Percentiles rank a stretch among this genome's conserved stretches.
phyloP scores from a whole-genome alignment of 2,113 vertebrate genomes.

The Aegotheles bennettii region DNA sequence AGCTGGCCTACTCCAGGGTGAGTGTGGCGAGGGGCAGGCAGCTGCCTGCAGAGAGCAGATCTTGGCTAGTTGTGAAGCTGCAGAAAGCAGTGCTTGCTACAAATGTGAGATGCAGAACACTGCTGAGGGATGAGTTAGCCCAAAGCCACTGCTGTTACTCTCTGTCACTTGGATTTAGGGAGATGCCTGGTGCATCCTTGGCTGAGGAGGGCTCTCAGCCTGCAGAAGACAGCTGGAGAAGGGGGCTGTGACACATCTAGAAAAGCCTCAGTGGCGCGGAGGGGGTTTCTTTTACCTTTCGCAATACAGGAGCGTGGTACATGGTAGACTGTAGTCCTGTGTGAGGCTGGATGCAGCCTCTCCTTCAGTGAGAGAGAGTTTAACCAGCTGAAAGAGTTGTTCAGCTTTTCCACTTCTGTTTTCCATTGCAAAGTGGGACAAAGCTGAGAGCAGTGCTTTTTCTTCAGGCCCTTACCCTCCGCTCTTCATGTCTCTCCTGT shows the following conservation, averaged over 20 bases:
- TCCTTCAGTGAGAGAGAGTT: background rate
- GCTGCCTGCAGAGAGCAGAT: background rate
- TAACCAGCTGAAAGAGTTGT: background rate
- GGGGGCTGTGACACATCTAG: background rate
- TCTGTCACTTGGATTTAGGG: background rate
- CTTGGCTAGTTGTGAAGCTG: background rate
- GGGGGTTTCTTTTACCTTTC: background rate
- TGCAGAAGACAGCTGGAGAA: background rate
- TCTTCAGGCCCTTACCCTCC: background rate
- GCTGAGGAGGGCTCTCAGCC: background rate
- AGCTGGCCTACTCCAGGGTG: slow-evolving; percentile 93
- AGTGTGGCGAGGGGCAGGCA: fast-evolving
- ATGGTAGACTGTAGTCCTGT: background rate
- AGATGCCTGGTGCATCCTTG: background rate
- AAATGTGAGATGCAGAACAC: background rate
- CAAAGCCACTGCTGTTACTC: background rate
- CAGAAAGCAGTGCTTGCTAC: background rate
- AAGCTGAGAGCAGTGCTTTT: background rate
- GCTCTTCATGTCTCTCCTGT: background rate
- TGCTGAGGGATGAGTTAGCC: background rate
- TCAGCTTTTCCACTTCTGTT: background rate
- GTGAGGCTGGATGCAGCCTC: background rate
- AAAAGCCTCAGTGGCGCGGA: background rate
- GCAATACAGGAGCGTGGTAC: background rate
- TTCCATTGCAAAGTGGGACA: fast-evolving